Evolutionary conservation across 2,113 vertebrate species (phyloP).

Genomic region (Ia io): DNA sequence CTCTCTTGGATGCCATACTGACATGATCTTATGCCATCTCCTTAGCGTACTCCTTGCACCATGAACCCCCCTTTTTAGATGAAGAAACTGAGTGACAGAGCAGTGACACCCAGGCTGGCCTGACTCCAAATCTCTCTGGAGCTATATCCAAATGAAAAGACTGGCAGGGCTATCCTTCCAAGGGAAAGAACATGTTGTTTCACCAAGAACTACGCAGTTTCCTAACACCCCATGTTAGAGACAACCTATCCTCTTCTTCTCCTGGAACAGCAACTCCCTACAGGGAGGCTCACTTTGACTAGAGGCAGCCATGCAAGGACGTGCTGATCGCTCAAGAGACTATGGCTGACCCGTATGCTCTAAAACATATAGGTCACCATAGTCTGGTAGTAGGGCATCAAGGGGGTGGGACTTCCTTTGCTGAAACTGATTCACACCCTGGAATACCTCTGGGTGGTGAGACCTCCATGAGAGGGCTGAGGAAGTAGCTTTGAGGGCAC

Average conservation of each 20-base stretch:
- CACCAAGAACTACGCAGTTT: neutral
- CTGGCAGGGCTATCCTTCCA: neutral
- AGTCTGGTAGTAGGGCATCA: neutral
- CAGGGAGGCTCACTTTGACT: neutral
- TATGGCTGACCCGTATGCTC: neutral
- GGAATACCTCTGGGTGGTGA: neutral
- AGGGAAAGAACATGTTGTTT: neutral
- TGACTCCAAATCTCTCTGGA: neutral
- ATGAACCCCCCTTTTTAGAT: neutral
- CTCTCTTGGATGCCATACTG: accelerated
- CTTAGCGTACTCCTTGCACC: neutral
- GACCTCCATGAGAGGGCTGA: neutral
- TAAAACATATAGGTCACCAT: too few species aligned
- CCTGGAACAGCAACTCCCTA: neutral
- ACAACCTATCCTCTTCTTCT: neutral
- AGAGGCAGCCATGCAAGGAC: neutral
- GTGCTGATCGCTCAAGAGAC: neutral
- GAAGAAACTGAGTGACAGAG: neutral
- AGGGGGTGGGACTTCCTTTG: neutral
- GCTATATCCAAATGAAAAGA: neutral
- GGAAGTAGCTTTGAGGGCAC: neutral
- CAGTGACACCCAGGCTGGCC: neutral
- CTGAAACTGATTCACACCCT: neutral
- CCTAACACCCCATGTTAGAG: neutral
- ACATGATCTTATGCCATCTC: neutral